Conservation (phyloP, 2,113 vertebrate species). For the Peromyscus polionotus region DNA sequence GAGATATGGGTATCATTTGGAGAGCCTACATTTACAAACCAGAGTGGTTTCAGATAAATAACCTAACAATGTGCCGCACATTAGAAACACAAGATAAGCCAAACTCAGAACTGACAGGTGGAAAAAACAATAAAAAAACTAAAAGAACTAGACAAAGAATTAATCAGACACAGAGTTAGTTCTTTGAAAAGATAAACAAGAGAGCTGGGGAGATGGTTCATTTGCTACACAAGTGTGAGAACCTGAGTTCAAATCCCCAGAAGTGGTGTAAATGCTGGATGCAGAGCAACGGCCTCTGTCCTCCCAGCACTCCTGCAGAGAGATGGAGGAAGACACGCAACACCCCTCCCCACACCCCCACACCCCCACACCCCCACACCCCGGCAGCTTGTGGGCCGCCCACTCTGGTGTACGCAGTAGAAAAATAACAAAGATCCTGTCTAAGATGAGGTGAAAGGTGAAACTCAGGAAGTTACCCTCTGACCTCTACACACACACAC, state of each 20-base stretch:
- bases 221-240: too few relatives aligned
- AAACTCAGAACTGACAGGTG: background rate
- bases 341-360: too few relatives aligned
- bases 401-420: background rate
- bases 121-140: background rate
- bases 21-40: background rate
- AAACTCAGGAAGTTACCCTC: background rate
- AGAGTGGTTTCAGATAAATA: background rate
- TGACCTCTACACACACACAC: background rate
- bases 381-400: too few relatives aligned
- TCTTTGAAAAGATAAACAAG: background rate
- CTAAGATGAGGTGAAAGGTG: background rate
- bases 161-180: background rate
- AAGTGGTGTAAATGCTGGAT: background rate
- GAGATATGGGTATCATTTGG: background rate
- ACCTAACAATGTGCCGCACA: background rate
- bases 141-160: background rate
- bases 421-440: background rate
- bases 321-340: too few relatives aligned
- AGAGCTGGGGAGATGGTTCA: background rate
- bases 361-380: too few relatives aligned
- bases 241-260: background rate
- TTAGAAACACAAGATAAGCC: background rate
- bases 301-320: background rate
- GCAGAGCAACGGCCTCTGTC: background rate